phyloP scores from a whole-genome alignment of 1,140 invertebrate genomes.

The Sarcophaga peregrina region DNA sequence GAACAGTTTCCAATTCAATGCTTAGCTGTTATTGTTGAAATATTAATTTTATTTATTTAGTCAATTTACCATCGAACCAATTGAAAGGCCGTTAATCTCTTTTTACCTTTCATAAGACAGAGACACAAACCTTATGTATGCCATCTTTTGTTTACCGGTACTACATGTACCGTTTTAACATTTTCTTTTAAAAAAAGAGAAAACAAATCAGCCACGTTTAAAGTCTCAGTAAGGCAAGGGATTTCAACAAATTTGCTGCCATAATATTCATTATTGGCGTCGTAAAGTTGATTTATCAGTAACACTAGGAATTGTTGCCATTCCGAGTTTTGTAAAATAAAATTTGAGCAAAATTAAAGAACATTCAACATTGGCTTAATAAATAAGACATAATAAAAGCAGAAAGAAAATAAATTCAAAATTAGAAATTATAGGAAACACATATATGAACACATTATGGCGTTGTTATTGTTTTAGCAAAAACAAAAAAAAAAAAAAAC shows the following conservation, averaged over 20 bases:
- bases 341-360: no score
- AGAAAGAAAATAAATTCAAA: no score
- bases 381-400: no score
- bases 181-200: no score
- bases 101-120: constrained; percentile 26
- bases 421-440: no score
- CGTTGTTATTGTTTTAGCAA: no score
- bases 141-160: not conserved
- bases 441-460: no score
- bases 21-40: not conserved
- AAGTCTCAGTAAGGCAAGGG: no score
- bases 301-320: not conserved
- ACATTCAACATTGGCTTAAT: no score
- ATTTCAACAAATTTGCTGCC: constrained; percentile 33
- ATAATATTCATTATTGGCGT: not conserved
- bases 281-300: not conserved
- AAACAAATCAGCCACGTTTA: no score
- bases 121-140: constrained; percentile 31
- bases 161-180: no score
- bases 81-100: constrained; percentile 28
- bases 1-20: constrained; percentile 22
- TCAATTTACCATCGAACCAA: constrained; percentile 35
- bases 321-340: not conserved
- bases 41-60: constrained; percentile 9
- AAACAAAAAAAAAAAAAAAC: no score